Evolutionary conservation across 2,113 vertebrate genomes (phyloP), one percentile per base, ranked within the genome.

Genomic region (Calyptommatus sinebrachiatus): DNA sequence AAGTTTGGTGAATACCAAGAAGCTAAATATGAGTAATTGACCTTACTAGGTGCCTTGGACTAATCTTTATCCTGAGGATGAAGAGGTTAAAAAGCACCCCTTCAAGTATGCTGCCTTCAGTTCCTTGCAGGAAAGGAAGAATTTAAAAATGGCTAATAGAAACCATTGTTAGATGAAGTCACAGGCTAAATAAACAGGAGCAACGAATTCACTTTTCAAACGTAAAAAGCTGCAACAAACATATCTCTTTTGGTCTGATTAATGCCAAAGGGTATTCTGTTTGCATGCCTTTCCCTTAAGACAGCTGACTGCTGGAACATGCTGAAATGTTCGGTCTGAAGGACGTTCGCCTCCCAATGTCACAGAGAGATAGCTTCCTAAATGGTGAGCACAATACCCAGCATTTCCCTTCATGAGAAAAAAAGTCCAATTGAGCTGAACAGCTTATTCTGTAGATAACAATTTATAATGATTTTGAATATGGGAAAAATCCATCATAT

Each of bases 391-490:
- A 68, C 21, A 26, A 29, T 74, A 57, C 31, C 48, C 68, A 68
- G 46, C 68, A 28, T 60, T 66, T 61, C 35, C 45, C 41, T 46
- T 46, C 26, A 65, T 6, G 45, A 46, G 41, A 26, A 62, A 24
- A 11, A 22, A 66, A 57, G 4, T 61, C 26, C 45, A 69, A 61
- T 75, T 60, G 66, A 46, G 50, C 72, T 75, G 78, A 72, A 79
- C 60, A 79, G 45, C n/a, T 48, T 72, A 57, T 75, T 50, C 35
- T 35, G 57, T 68, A 46, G 65, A 61, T 45, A 78, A 21, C 31
- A n/a, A 35, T 78, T 78, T 78, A 50, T 45, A 81, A 57, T 26
- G 63, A 68, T 24, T 74, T 22, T 62, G 50, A 62, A 45, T 35
- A 7, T 29, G 31, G 20, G 31, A 24, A 67, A 67, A 75, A 62